A percentile compares a stretch with the other conserved stretches of the same genome.
These are phyloP conservation scores for Trichomalopsis sarcophagae DNA, from an alignment of 1,140 invertebrate genomes.

Conservation along the genomic window DNA sequence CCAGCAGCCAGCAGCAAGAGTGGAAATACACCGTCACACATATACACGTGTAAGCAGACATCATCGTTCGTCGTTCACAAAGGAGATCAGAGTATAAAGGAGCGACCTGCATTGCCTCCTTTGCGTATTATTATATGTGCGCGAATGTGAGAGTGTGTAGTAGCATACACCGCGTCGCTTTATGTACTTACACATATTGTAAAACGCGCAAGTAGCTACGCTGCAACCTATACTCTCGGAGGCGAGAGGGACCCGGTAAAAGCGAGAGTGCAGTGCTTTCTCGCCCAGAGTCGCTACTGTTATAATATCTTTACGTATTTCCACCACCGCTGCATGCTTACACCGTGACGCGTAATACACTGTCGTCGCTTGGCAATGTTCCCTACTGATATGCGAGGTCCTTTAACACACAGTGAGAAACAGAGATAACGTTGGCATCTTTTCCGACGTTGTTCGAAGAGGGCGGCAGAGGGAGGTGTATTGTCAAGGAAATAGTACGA, in stretches of 20 bases:
- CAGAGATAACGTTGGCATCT: no score
- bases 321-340: background rate
- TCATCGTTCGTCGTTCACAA: background rate
- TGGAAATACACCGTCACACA: background rate
- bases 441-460: no score
- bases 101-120: no score
- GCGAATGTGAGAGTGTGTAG: background rate
- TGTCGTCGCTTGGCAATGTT: no score
- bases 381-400: no score
- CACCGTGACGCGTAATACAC: no score
- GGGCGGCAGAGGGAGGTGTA: no score
- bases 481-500: no score
- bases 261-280: conserved; percentile 41
- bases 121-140: conserved; percentile 7
- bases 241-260: conserved; percentile 35
- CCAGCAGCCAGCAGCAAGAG: background rate
- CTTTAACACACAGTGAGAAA: no score
- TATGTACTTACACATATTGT: background rate
- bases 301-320: background rate
- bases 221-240: background rate
- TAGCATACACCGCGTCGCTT: background rate
- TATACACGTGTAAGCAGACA: background rate
- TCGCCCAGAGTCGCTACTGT: background rate
- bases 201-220: no score
- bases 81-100: background rate